Evolutionary conservation across 1,140 invertebrate genomes (phyloP), one percentile per base, ranked within the genome.

Genomic region (Galleria mellonella): DNA sequence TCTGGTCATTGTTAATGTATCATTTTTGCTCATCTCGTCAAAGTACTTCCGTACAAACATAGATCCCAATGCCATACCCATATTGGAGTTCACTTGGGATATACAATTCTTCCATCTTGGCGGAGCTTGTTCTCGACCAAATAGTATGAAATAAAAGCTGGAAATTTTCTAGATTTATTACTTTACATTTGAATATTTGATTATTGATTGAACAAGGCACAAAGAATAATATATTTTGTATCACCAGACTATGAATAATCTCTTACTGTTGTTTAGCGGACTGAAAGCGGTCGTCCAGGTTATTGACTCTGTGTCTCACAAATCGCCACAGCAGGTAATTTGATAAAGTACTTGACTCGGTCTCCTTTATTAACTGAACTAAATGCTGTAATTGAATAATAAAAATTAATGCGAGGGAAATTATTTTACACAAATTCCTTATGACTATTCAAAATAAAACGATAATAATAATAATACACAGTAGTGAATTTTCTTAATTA

Each of bases 11-110:
- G 90, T 88, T 43, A 96, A 77, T 0, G 95, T 97, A 90, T 97
- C 88, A 23, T 87, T 85, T 62, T 96, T 96, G 62, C 93, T 94
- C 36, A 89, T 91, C 64, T 94, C 91, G 61, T 95, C 92, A 71
- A 97, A 97, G 81, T 96, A 94, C 67, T 94, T 92, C 43, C 88
- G 88, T 0, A 97, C 94, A 77, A 97, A 98, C 75, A 97, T 89
- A 0, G 93, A 90, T 1, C 96, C 94, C 37, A 87, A 50, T 0
- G 92, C 94, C 91, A 95, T 96, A 9, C 93, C 95, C 90, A 94
- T 92, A 46, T 93, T 93, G 5, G 91, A 92, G 69, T 93, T 97
- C 1, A 93, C 94, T 83, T 94, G 94, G 1, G 88, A 88, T 1
- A 95, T 92, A 71, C 94, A 98, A 51, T 89, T 92, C 63, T 92